Conservation (phyloP, 2,888 invertebrate species). For the Drosophila buzzatii region DNA sequence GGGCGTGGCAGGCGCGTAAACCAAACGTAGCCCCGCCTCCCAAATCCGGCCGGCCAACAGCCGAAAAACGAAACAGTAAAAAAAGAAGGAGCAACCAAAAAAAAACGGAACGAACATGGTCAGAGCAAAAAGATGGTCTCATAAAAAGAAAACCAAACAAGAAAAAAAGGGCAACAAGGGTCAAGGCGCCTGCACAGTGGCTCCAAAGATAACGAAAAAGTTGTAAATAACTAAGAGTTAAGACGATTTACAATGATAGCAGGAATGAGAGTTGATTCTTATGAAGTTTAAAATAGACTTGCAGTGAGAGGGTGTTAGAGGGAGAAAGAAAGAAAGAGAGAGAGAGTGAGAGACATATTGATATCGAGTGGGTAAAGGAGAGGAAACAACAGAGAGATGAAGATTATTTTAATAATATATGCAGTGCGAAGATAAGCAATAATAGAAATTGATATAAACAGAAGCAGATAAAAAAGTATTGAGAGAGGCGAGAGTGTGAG, state of each 20-base stretch:
- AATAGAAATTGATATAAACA: neutral
- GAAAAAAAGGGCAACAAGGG: slow-evolving; percentile 46
- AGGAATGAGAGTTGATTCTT: too few species aligned
- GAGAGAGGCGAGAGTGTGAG: neutral
- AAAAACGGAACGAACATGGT: slow-evolving; percentile 38
- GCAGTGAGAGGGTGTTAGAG: too few species aligned
- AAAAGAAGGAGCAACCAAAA: slow-evolving; percentile 25
- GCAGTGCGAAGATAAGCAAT: neutral
- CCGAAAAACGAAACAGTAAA: slow-evolving; percentile 10
- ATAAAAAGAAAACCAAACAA: slow-evolving; percentile 60
- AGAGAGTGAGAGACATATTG: neutral
- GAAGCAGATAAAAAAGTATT: too few species aligned
- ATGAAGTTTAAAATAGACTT: too few species aligned
- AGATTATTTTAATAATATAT: too few species aligned
- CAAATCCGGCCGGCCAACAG: slow-evolving; percentile 5
- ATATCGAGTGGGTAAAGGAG: too few species aligned
- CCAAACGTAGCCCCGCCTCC: slow-evolving; percentile 36
- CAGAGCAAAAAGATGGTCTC: slow-evolving; percentile 61
- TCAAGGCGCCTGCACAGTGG: slow-evolving; percentile 47
- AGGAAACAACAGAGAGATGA: too few species aligned
- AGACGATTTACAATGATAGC: neutral
- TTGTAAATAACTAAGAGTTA: neutral
- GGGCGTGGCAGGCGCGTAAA: slow-evolving; percentile 46
- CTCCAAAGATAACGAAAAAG: neutral
- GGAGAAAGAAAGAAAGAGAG: neutral